These are phyloP conservation scores for Pontoporia blainvillei DNA, from an alignment of 2,113 vertebrate genomes.

Conservation along the genomic window DNA sequence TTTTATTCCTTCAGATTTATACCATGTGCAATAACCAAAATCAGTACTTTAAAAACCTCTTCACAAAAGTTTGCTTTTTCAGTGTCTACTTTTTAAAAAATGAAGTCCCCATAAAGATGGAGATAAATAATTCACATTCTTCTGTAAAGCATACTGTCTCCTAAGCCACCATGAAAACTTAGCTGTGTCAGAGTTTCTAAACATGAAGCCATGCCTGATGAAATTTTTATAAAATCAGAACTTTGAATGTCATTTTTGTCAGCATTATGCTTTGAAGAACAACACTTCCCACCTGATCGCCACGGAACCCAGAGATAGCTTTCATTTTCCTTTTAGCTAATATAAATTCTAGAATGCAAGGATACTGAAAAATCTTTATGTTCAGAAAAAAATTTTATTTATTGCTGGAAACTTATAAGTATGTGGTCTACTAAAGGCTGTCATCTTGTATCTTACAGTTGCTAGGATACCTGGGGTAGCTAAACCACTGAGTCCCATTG, in stretches of 20 bases:
- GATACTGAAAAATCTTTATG: background rate
- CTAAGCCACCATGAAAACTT: background rate
- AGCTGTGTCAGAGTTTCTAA: background rate
- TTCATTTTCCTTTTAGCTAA: background rate
- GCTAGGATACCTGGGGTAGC: background rate
- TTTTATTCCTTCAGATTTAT: background rate
- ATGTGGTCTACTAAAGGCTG: background rate
- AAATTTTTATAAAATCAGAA: background rate
- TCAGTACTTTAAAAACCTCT: background rate
- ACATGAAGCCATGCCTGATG: background rate
- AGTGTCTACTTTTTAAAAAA: background rate
- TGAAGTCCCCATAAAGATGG: background rate
- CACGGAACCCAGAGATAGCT: background rate
- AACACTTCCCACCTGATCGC: background rate
- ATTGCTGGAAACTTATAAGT: background rate
- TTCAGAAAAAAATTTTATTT: background rate
- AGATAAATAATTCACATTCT: background rate
- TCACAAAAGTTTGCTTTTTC: background rate
- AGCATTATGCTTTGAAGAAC: background rate
- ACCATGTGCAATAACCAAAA: background rate
- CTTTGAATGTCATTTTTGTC: background rate
- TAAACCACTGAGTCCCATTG: background rate
- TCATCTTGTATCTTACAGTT: rapidly evolving
- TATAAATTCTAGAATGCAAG: background rate
- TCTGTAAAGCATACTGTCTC: background rate